These are phyloP conservation scores for Hirtodrosophila trivittata DNA, from an alignment of 2,888 invertebrate species.

Conservation along the genomic window DNA sequence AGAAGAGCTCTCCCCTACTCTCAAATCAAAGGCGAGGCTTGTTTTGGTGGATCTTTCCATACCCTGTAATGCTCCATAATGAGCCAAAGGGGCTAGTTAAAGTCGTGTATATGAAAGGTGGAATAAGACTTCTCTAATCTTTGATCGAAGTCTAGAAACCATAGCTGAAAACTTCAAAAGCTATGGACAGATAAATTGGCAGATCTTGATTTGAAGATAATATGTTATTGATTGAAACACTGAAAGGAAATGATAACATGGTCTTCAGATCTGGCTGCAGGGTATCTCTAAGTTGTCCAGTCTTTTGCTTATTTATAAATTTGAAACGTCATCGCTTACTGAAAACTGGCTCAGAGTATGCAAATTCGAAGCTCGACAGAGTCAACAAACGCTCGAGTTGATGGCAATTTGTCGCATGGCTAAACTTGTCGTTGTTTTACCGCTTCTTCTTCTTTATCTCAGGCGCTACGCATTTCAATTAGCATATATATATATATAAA, in stretches of 20 bases:
- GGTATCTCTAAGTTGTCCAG: not conserved
- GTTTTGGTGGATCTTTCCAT: constrained; percentile 12
- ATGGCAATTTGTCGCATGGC: constrained; percentile 67
- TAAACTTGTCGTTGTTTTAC: constrained; percentile 11
- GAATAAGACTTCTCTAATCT: too few relatives aligned
- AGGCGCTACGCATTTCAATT: constrained; percentile 58
- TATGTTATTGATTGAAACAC: too few relatives aligned
- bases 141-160: too few relatives aligned
- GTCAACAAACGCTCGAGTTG: constrained; percentile 69
- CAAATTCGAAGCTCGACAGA: constrained; percentile 56
- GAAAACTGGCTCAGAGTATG: constrained; percentile 50
- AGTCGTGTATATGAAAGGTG: too few relatives aligned
- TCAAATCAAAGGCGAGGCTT: constrained; percentile 28
- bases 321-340: constrained; percentile 34
- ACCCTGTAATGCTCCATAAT: too few relatives aligned
- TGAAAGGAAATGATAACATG: too few relatives aligned
- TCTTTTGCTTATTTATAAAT: constrained; percentile 13
- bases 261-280: too few relatives aligned
- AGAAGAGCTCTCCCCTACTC: not conserved
- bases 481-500: constrained; percentile 46
- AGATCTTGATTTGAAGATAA: too few relatives aligned
- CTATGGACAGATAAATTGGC: too few relatives aligned
- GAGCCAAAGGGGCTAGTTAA: too few relatives aligned
- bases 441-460: constrained; percentile 7
- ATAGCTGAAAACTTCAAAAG: too few relatives aligned